Evolutionary conservation across 2,888 invertebrate species (phyloP).

Genomic region (Luperina testacea): DNA sequence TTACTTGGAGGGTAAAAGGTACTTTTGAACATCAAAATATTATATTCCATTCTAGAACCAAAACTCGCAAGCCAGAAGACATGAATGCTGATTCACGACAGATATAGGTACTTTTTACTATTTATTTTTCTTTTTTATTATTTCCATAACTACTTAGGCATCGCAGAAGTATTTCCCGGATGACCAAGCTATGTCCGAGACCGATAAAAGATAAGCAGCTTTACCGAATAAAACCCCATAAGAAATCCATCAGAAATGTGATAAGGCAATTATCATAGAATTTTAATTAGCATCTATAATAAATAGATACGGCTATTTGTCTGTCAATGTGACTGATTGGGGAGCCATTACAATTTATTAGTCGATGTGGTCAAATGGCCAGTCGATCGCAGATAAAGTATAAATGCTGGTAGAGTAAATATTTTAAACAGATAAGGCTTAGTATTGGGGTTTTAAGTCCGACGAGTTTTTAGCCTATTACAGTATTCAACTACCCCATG

Average conservation of each 20-base stretch:
- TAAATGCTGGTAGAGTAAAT: constrained; percentile 38
- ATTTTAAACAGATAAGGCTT: constrained; percentile 5
- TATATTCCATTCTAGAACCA: neutral
- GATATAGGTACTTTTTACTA: neutral
- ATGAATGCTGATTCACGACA: neutral
- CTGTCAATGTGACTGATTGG: constrained; percentile 78
- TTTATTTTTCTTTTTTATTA: too few relatives aligned
- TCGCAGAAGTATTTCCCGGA: neutral
- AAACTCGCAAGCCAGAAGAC: neutral
- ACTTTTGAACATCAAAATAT: neutral
- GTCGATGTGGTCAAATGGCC: constrained; percentile 74
- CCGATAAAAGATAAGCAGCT: constrained; percentile 13
- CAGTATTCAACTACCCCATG: too few relatives aligned
- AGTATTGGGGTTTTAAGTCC: neutral
- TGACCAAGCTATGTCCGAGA: neutral
- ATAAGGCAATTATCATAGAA: constrained; percentile 58
- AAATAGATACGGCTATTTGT: constrained; percentile 62
- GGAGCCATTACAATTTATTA: constrained; percentile 75
- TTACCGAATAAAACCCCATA: constrained; percentile 17
- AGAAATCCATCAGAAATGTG: constrained; percentile 56
- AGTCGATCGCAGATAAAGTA: constrained; percentile 74
- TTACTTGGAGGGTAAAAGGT: neutral
- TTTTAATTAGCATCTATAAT: constrained; percentile 65
- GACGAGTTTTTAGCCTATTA: neutral
- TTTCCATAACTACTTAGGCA: neutral